Base-by-base conservation (phyloP, 2,888 invertebrate species). In the Panopea generosa region DNA sequence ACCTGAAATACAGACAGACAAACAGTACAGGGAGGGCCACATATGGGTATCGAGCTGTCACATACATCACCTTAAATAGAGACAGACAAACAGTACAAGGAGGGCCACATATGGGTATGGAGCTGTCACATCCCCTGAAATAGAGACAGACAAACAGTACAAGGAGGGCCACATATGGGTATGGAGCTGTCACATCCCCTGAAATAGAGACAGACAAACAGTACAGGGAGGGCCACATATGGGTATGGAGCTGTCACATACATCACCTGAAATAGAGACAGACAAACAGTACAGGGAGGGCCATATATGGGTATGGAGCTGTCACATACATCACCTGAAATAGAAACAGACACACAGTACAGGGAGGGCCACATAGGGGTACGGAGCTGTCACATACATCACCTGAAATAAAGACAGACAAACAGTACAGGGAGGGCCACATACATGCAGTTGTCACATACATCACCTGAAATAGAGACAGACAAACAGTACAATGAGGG, bases 251-350 rank as follows among this genome's bases (percentile, higher is more conserved):
- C 83, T 18, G 84, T 78, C 20, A 87, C 33, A 60, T 86, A 86
- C 56, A 86, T 83, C 38, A 83, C 80, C 88, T 88, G 77, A 22
- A 81, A 77, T 33, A 26, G 14, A 38, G 2, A 22, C 24, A 47
- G 1, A 47, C 75, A 59, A 88, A 76, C 52, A 88, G 60, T 27
- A 83, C 67, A 11, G 84, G 45, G 14, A 87, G 53, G 14, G 84
- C 77, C 4, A 87, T 59, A 55, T 78, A 72, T 14, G 87, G 86
- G 47, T 83, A 62, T 9, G 82, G 76, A 40, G 77, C 83, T 18
- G 84, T 78, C 20, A 87, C 33, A 60, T 86, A 86, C 56, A 86
- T 83, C 38, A 83, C 80, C 88, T 88, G 77, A 22, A 81, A 77
- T 33, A 26, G 14, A 29, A 6, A 22, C 24, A 47, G 1, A 47